Percentiles rank a stretch among this genome's conserved stretches.
These are phyloP conservation scores for Xerus inauris DNA, from an alignment of 2,113 vertebrate genomes.

Conservation along the genomic window DNA sequence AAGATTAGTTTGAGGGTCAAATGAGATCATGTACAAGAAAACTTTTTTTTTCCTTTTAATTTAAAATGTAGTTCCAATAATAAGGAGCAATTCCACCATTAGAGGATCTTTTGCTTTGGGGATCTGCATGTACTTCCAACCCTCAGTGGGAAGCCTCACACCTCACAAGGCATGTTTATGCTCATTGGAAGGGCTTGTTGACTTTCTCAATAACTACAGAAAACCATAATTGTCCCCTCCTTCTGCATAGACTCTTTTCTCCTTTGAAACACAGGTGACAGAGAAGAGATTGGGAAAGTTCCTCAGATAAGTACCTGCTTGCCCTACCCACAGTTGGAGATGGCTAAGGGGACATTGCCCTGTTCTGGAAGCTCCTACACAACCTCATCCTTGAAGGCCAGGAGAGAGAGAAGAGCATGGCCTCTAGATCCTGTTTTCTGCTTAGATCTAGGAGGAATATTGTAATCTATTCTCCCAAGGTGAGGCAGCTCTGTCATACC, in stretches of 20 bases:
- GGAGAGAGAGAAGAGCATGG: neutral
- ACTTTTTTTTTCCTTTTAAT: neutral
- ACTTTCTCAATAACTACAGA: neutral
- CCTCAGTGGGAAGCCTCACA: neutral
- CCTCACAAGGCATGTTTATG: fast-evolving
- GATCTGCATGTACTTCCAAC: neutral
- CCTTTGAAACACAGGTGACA: neutral
- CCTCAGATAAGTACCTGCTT: neutral
- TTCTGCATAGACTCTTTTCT: neutral
- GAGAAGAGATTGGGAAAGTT: neutral
- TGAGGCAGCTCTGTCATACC: constrained; percentile 56
- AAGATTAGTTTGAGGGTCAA: neutral
- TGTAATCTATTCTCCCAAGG: constrained; percentile 70
- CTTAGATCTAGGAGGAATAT: constrained; percentile 31
- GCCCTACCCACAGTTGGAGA: neutral
- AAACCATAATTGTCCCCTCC: neutral
- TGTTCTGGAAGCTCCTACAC: neutral
- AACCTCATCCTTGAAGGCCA: neutral
- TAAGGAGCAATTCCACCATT: neutral
- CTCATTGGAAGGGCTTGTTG: no score
- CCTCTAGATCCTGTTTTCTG: neutral
- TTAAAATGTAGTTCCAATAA: neutral
- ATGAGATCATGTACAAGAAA: neutral
- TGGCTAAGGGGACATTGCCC: neutral
- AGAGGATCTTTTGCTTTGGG: neutral